phyloP scores from a whole-genome alignment of 2,888 invertebrate genomes.

The Lissocephala sabroskyi region DNA sequence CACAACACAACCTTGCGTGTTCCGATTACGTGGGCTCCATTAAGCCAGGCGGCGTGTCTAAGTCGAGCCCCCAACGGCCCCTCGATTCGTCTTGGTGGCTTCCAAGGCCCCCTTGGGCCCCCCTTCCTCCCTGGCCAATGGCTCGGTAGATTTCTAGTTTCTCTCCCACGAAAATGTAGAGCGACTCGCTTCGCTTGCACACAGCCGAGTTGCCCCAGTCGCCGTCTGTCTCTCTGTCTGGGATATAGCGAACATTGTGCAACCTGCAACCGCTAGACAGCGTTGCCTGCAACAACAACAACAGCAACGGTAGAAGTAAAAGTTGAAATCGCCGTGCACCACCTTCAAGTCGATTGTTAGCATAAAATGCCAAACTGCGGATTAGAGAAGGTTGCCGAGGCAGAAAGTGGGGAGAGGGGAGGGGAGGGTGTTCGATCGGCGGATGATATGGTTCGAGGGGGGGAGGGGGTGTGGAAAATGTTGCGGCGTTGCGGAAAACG shows the following conservation, averaged over 20 bases:
- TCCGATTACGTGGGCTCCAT: conserved; percentile 6
- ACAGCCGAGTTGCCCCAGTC: conserved; percentile 1
- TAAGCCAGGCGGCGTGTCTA: not conserved
- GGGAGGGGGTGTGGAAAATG: no score
- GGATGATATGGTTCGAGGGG: no score
- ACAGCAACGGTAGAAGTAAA: conserved; percentile 28
- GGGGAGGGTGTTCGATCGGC: no score
- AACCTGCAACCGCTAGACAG: conserved; percentile 11
- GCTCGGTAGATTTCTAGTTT: no score
- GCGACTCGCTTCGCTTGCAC: conserved; percentile 54
- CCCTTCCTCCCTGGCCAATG: no score
- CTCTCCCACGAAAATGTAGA: conserved; percentile 38
- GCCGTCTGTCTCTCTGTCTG: conserved; percentile 18
- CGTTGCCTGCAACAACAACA: conserved; percentile 1
- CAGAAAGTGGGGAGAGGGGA: no score
- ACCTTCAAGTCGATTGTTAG: no score
- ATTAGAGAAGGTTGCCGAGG: no score
- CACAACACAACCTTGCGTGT: conserved; percentile 6
- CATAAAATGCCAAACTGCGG: no score
- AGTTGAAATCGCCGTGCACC: conserved; percentile 17
- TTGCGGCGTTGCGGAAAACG: no score
- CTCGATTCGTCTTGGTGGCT: no score
- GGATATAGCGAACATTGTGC: conserved; percentile 41
- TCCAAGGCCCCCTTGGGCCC: no score
- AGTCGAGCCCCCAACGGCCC: conserved; percentile 1